phyloP scores from a whole-genome alignment of 2,888 invertebrate genomes.

The Anthrax anthrax region DNA sequence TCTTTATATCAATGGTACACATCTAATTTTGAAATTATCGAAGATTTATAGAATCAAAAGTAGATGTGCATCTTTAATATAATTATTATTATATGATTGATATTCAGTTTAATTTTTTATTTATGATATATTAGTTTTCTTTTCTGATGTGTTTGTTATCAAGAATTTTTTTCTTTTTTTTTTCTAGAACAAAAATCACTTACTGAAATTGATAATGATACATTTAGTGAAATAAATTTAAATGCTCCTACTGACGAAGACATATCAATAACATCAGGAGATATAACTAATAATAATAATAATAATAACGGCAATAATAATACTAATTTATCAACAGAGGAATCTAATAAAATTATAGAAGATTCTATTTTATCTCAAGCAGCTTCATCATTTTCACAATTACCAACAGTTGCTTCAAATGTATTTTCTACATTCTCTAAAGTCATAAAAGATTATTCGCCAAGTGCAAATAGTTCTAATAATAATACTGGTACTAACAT shows the following conservation, averaged over 20 bases:
- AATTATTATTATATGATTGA: too few species aligned
- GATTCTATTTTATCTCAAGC: slow-evolving; percentile 28
- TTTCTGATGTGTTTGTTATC: too few species aligned
- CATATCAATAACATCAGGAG: slow-evolving; percentile 6
- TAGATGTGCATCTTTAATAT: too few species aligned
- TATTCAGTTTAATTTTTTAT: too few species aligned
- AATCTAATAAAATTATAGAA: slow-evolving; percentile 11
- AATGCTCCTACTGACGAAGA: slow-evolving; percentile 20
- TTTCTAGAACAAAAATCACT: slow-evolving; percentile 26
- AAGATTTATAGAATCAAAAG: too few species aligned
- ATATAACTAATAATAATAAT: neutral
- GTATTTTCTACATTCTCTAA: slow-evolving; percentile 44
- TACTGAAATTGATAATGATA: slow-evolving; percentile 34
- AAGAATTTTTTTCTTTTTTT: too few species aligned
- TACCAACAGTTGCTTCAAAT: slow-evolving; percentile 46
- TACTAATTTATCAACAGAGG: slow-evolving; percentile 22
- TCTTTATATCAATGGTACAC: too few species aligned
- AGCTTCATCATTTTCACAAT: slow-evolving; percentile 36
- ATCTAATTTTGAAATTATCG: too few species aligned
- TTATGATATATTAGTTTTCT: too few species aligned
- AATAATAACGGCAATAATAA: slow-evolving; percentile 19
- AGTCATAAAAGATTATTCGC: slow-evolving; percentile 24
- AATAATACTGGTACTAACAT: neutral
- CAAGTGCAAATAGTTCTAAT: slow-evolving; percentile 13
- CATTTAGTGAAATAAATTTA: slow-evolving; percentile 37